Evolutionary conservation across 2,113 vertebrate species (phyloP).

Genomic region (Brevimyrus niger): DNA sequence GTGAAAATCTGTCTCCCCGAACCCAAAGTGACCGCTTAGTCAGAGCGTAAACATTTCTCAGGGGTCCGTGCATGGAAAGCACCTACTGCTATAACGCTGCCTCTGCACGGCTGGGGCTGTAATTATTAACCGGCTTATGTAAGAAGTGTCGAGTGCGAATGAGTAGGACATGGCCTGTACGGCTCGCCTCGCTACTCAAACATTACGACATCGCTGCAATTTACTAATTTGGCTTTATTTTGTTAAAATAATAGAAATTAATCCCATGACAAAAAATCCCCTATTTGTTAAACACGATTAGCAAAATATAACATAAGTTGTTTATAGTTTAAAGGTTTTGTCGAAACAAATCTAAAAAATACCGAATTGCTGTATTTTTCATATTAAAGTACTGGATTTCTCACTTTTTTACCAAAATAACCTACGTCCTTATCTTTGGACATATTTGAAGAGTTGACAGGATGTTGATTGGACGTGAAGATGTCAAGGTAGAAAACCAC

Average conservation of each 20-base stretch:
- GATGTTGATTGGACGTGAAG: background rate
- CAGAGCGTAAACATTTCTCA: constrained; percentile 2
- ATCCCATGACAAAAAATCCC: background rate
- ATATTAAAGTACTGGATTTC: background rate
- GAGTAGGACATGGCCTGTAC: background rate
- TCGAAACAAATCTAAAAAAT: background rate
- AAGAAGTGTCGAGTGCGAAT: constrained; percentile 23
- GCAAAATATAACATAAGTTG: background rate
- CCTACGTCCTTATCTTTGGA: background rate
- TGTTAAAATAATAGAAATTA: background rate
- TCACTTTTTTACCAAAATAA: background rate
- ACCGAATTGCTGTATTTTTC: background rate
- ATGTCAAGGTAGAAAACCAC: background rate
- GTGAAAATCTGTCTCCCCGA: background rate
- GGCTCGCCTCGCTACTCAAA: background rate
- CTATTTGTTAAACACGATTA: background rate
- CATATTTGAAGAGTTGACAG: background rate
- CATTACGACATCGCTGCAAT: background rate
- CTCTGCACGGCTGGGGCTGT: constrained; percentile 32
- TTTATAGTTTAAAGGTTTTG: background rate
- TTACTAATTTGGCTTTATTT: background rate
- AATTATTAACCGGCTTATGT: constrained; percentile 52
- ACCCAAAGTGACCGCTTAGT: background rate
- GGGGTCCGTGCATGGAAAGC: background rate
- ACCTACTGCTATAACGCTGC: constrained; percentile 20